Conservation (phyloP, 2,888 invertebrate species). For the Rhamnusium bicolor region DNA sequence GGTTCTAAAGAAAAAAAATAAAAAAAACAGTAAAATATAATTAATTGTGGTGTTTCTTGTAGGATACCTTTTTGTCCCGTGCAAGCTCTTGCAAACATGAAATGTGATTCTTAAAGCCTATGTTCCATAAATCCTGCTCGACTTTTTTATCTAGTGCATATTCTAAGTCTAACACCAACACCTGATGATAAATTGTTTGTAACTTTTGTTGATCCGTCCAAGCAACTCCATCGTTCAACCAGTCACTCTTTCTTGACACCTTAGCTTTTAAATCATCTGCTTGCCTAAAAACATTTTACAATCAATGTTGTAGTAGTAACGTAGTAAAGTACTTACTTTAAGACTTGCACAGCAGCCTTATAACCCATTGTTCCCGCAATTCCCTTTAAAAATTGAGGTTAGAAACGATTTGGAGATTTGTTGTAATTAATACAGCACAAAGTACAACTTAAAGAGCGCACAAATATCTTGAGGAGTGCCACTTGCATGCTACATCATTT, state of each 20-base stretch:
- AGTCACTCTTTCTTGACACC: conserved; percentile 76
- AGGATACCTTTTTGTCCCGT: conserved; percentile 83
- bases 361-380: conserved; percentile 75
- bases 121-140: conserved; percentile 91
- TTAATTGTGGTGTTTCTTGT: not conserved
- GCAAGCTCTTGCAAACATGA: conserved; percentile 83
- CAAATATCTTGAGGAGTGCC: not conserved
- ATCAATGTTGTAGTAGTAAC: not conserved
- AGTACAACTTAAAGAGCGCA: conserved; percentile 4
- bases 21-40: not conserved
- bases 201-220: conserved; percentile 74
- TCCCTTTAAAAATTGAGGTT: conserved; percentile 25
- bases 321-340: conserved; percentile 74
- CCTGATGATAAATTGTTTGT: conserved; percentile 76
- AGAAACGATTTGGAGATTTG: not conserved
- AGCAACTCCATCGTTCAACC: conserved; percentile 66
- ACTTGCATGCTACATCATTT: conserved; percentile 23
- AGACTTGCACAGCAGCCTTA: conserved; percentile 83
- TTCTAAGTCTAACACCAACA: conserved; percentile 86
- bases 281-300: conserved; percentile 73
- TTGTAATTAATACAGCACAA: conserved; percentile 6
- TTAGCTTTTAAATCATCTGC: conserved; percentile 83
- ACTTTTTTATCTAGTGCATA: conserved; percentile 91
- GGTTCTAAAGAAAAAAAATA: conserved; percentile 73
- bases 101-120: conserved; percentile 91